Evolutionary conservation across 37 sponge, comb jelly and placozoan genomes (phyloP), one percentile per base, ranked within the genome.

Genomic region (Tethya wilhelma): DNA sequence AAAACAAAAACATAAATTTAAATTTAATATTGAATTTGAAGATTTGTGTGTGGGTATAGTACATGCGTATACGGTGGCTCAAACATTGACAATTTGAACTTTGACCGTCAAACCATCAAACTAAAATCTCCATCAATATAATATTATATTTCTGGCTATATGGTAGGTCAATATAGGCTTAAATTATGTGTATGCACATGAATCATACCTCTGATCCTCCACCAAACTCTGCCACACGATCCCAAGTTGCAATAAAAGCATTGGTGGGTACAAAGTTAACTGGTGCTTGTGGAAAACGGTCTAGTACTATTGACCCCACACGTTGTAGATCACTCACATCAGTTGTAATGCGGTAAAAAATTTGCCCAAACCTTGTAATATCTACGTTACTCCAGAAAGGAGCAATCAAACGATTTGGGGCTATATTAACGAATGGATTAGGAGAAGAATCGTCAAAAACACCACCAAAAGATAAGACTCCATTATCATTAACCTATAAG

Each of bases 401-500:
- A 46, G 74, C 56, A 26, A 74, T 56, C 74, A 56, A n/a, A n/a
- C n/a, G 0, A 12, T 9, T 7, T 1, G 12, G 0, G 25, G 71
- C 12, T 1, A 44, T 26, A 1, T 25, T 6, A 9, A 19, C 23
- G 29, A 71, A 71, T 28, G n/a, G 44, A 1, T 30, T 1, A 1
- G 28, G 71, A n/a, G 2, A 2, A 30, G 28, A 44, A 32, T 4
- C 46, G 11, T 25, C 46, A 8, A 56, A 56, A 23, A 2, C 20
- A 3, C 14, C 1, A 19, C 58, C 38, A 29, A 74, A 74, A 5
- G 74, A 56, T 53, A 74, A 38, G 26, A 57, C 5, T 29, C 74
- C 74, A 57, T 74, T 74, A 4, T 56, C 57, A 58, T 56, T 74
- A 12, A 74, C 74, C 74, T 74, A 58, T 56, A 49, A n/a, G n/a